Evolutionary conservation across 2,888 invertebrate species (phyloP), one percentile per base, ranked within the genome.

Genomic region (Galeruca laticollis): DNA sequence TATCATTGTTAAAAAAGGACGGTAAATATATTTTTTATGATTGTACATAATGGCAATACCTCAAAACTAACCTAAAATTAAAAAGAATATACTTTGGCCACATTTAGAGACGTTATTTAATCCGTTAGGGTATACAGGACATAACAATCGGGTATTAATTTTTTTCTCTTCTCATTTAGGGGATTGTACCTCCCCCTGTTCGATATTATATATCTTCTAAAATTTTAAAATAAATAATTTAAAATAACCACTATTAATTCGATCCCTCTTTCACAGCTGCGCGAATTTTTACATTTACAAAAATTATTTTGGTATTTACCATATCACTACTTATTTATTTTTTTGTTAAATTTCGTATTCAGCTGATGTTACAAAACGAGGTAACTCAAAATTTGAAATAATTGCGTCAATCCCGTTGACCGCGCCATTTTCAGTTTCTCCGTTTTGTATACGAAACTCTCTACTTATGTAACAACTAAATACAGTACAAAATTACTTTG

Each of bases 401-500:
- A 13, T 47, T 47, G 47, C 4, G 20, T 18, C 9, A 11, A 35
- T 60, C 18, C 31, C 6, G 20, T 60, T 20, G 11, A 15, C 35
- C 18, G 18, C 31, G 51, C 26, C 61, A 61, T 13, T 51, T 60
- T 49, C 11, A 21, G 31, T 35, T 51, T 21, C 9, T 21, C 11
- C 21, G 26, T 26, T 51, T 61, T 47, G 40, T n/a, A 35, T 26
- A 26, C 26, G n/a, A 20, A 35, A 18, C 64, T 60, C 63, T 68
- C 68, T 63, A 54, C 21, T 61, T 68, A 73, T 68, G 6, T 26
- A 26, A 66, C 57, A 72, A 74, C 74, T 75, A 76, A 51, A 75
- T 77, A 82, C 79, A 82, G 82, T 82, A 83, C 81, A 84, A 83
- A 83, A 82, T 84, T 84, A 85, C 85, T 86, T 86, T 86, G 86